Evolutionary conservation across 2,797 vertebrate species (phyloP), one percentile per base, ranked within the genome.

Genomic region (Urocyon cinereoargenteus): DNA sequence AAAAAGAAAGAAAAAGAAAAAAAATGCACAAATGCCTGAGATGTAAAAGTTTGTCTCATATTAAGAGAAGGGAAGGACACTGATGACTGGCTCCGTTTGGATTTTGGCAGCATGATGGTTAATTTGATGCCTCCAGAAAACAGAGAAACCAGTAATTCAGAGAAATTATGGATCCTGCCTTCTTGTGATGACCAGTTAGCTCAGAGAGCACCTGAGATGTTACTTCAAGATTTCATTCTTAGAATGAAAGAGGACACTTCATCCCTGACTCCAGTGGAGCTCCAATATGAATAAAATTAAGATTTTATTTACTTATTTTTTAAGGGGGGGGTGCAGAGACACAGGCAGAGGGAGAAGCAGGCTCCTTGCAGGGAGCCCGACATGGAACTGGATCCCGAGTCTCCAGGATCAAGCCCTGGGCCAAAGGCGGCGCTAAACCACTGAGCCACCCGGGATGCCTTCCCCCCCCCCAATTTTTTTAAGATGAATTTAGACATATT

Each of bases 71-170:
- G 70, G 70, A 45, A 45, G 6, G 40, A 45, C 24, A 1, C 24
- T 16, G 36, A 8, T 73, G 22, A 45, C 3, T 15, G 72, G 40
- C 24, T 26, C 24, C 26, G 36, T 45, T 36, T 28, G 24, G 24
- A 16, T 24, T 45, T 26, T 3, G 99, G 99, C 70, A 98, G 98
- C 64, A 99, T 99, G 92, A 99, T 99, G 86, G 96, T 99, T 85
- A 99, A 99, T 97, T 99, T 99, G 97, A 99, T 99, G 99, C 98
- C 99, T 97, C 99, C 99, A 34, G 99, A 99, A 97, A 99, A 99
- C 73, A 99, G 99, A 97, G 99, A 99, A 51, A 51, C 95, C 55
- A 99, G 99, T 15, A 99, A 99, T 97, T 88, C 99, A 97, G 99
- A 99, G 98, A 99, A 99, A 91, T 98, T 99, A 40, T 99, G 99